phyloP scores from a whole-genome alignment of 2,888 invertebrate genomes.

The Eupithecia inturbata region DNA sequence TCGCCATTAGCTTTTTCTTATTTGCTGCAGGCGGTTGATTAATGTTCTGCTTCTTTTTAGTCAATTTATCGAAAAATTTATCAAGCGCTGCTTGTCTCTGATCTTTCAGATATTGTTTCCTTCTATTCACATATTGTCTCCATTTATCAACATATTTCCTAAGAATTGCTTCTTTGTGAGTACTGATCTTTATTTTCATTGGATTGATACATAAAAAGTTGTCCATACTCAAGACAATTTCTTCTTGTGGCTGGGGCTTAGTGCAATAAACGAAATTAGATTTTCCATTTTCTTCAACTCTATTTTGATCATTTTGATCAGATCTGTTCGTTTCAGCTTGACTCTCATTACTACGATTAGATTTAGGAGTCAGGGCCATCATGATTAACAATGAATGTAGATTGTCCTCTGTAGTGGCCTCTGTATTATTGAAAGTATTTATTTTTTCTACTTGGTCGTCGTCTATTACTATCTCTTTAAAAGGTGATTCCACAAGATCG shows the following conservation, averaged over 20 bases:
- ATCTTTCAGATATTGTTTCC: conserved; percentile 56
- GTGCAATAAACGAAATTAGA: conserved; percentile 5
- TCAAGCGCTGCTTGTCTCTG: conserved; percentile 66
- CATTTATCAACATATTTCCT: conserved; percentile 69
- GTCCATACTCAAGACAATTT: conserved; percentile 41
- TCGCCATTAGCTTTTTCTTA: conserved; percentile 60
- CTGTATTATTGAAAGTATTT: conserved; percentile 26
- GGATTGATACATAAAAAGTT: conserved; percentile 62
- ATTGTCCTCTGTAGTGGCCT: conserved; percentile 49
- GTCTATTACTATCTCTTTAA: conserved; percentile 28
- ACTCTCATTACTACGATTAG: conserved; percentile 38
- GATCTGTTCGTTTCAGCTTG: conserved; percentile 23
- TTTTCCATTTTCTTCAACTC: conserved; percentile 22
- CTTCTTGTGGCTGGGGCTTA: conserved; percentile 30
- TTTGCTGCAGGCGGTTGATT: conserved; percentile 50
- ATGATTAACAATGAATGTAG: conserved; percentile 69
- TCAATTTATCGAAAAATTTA: conserved; percentile 71
- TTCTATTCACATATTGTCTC: conserved; percentile 60
- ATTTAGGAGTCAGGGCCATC: conserved; percentile 66
- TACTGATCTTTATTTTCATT: conserved; percentile 56
- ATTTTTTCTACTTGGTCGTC: conserved; percentile 25
- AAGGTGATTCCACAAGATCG: conserved; percentile 33
- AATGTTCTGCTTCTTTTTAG: conserved; percentile 63
- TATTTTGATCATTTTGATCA: conserved; percentile 36
- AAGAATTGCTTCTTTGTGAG: conserved; percentile 53